phyloP scores from a whole-genome alignment of 2,888 invertebrate genomes.

The Pollenia amentaria region DNA sequence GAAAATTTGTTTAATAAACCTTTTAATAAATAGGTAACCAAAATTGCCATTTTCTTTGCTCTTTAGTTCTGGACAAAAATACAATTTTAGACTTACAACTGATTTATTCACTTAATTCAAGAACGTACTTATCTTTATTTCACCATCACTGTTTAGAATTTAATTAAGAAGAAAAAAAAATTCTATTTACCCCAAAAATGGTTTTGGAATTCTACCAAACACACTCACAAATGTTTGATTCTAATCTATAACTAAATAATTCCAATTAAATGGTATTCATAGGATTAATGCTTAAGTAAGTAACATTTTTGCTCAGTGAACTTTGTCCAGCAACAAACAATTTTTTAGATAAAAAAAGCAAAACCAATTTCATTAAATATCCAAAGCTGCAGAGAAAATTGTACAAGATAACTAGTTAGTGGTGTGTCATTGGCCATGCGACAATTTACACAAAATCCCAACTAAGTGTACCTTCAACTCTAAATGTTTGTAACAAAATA shows the following conservation, averaged over 20 bases:
- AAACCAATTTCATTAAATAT: slow-evolving; percentile 3
- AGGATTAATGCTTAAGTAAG: not conserved
- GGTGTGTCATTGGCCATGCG: slow-evolving; percentile 7
- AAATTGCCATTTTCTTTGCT: no score
- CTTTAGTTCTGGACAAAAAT: no score
- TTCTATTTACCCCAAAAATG: no score
- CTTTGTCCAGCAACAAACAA: not conserved
- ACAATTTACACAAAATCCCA: not conserved
- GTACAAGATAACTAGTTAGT: not conserved
- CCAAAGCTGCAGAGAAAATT: not conserved
- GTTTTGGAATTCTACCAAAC: no score
- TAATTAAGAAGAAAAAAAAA: no score
- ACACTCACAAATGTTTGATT: not conserved
- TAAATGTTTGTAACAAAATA: no score
- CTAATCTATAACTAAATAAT: not conserved
- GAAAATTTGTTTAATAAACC: no score
- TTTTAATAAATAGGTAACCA: no score
- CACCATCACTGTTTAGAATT: no score
- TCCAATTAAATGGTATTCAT: not conserved
- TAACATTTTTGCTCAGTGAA: not conserved
- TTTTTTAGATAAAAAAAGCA: not conserved
- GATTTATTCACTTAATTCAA: no score
- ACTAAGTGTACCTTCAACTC: not conserved
- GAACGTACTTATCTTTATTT: no score
- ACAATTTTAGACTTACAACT: no score